Evolutionary conservation across 2,113 vertebrate genomes (phyloP).

Genomic region (Lanius collurio): DNA sequence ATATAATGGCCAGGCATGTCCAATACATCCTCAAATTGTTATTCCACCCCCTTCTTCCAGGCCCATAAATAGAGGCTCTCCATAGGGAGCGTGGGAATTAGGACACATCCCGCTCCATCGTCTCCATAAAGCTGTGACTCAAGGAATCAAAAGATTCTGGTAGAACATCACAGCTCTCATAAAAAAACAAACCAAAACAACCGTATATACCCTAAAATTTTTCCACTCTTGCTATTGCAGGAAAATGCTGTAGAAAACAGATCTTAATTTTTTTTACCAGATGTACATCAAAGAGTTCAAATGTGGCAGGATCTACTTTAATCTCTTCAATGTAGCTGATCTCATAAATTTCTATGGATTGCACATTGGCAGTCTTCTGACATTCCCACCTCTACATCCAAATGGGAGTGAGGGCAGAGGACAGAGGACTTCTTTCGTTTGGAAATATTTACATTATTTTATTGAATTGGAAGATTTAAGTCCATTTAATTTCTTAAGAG

Average conservation of each 20-base stretch:
- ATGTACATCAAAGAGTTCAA: neutral
- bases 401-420: neutral
- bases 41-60: slow-evolving; percentile 33
- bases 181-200: neutral
- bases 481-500: neutral
- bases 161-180: neutral
- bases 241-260: neutral
- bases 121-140: neutral
- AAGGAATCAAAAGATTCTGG: slow-evolving; percentile 30
- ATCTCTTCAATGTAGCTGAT: neutral
- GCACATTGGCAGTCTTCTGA: neutral
- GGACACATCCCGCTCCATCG: neutral
- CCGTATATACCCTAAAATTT: neutral
- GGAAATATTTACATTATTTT: neutral
- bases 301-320: neutral
- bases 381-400: neutral
- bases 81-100: slow-evolving; percentile 46
- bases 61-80: slow-evolving; percentile 35
- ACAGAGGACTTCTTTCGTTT: neutral
- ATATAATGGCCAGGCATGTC: neutral
- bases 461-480: neutral
- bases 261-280: neutral
- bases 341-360: neutral
- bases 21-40: slow-evolving; percentile 19
- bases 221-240: accelerated